Percentiles rank a stretch among this genome's conserved stretches.
These are phyloP conservation scores for Maconellicoccus hirsutus DNA, from an alignment of 1,140 invertebrate species.

Conservation along the genomic window DNA sequence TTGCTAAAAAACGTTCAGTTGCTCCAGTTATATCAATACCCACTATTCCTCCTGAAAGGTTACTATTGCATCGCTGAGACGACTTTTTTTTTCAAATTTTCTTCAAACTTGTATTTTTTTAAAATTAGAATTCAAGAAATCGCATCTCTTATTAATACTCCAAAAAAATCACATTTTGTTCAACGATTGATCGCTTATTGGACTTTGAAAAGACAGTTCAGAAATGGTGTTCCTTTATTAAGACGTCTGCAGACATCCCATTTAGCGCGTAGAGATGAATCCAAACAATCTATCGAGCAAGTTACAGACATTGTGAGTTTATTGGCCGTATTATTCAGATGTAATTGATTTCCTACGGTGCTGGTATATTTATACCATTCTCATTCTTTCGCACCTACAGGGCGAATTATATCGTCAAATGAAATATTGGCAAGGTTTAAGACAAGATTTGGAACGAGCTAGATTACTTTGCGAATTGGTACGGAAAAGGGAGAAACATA, in stretches of 20 bases:
- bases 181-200: slow-evolving; percentile 82
- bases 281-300: slow-evolving; percentile 27
- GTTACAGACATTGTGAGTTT: slow-evolving; percentile 31
- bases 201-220: slow-evolving; percentile 88
- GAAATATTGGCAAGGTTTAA: slow-evolving; percentile 87
- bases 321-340: background rate
- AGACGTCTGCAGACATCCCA: slow-evolving; percentile 63
- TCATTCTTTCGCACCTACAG: too few species aligned
- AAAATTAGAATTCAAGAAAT: slow-evolving; percentile 62
- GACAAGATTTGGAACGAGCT: slow-evolving; percentile 88
- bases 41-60: slow-evolving; percentile 77
- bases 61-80: background rate
- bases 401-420: slow-evolving; percentile 68
- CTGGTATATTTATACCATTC: slow-evolving; percentile 18
- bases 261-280: slow-evolving; percentile 32
- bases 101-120: too few species aligned
- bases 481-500: slow-evolving; percentile 87
- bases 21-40: slow-evolving; percentile 87
- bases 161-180: slow-evolving; percentile 74
- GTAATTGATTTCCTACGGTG: background rate
- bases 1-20: slow-evolving; percentile 74
- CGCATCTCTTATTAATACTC: slow-evolving; percentile 51
- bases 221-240: slow-evolving; percentile 91
- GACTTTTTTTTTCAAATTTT: too few species aligned
- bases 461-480: slow-evolving; percentile 87